phyloP scores from a whole-genome alignment of 2,797 vertebrate species.

The Rhinatrema bivittatum region DNA sequence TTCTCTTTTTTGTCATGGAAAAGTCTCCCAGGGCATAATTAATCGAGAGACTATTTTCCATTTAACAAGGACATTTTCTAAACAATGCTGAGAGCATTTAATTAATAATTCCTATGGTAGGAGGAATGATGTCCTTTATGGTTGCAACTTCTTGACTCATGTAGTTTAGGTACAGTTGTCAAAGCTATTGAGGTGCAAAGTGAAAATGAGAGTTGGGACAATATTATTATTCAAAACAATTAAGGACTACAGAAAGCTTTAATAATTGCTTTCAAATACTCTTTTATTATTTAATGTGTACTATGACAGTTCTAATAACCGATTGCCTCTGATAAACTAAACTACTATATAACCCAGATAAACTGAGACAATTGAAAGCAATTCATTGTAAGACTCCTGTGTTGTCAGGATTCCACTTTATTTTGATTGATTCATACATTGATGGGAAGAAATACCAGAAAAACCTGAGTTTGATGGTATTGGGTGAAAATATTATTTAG shows the following conservation, averaged over 20 bases:
- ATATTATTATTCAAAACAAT: conserved; percentile 5
- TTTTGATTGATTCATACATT: too few species aligned
- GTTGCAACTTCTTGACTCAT: conserved; percentile 14
- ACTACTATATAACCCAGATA: too few species aligned
- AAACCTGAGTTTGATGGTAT: too few species aligned
- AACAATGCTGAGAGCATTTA: conserved; percentile 24
- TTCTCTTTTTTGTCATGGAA: conserved; percentile 5
- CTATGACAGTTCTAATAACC: too few species aligned
- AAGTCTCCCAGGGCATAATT: conserved; percentile 51
- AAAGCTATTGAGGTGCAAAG: neutral
- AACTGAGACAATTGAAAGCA: too few species aligned
- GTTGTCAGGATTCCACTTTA: too few species aligned
- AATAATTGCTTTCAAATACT: neutral
- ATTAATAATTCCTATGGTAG: conserved; percentile 45
- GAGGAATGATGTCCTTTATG: conserved; percentile 28
- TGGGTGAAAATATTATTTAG: too few species aligned
- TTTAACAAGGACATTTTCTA: conserved; percentile 33
- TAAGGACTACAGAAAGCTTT: conserved; percentile 3
- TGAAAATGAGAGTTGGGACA: conserved; percentile 1
- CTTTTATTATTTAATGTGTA: too few species aligned
- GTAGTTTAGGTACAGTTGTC: conserved; percentile 26
- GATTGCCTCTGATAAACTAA: too few species aligned
- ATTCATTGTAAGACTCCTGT: too few species aligned
- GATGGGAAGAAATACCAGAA: too few species aligned
- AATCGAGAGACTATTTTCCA: conserved; percentile 37